A percentile compares a stretch with the other conserved stretches of the same genome.
phyloP scores from a whole-genome alignment of 2,888 invertebrate genomes.

The Eupithecia subumbrata region DNA sequence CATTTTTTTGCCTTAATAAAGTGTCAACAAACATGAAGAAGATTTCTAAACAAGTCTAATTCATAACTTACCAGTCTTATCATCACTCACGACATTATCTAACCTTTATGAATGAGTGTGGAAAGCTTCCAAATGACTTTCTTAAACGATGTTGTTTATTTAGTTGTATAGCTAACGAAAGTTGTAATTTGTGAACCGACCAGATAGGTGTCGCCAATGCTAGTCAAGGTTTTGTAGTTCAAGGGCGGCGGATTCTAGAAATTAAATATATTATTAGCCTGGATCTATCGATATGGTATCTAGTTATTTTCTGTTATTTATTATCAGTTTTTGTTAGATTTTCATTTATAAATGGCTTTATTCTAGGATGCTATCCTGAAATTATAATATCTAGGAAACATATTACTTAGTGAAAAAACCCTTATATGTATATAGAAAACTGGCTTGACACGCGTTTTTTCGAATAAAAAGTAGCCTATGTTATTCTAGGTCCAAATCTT shows the following conservation, averaged over 20 bases:
- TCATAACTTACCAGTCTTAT: background rate
- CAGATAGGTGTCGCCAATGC: background rate
- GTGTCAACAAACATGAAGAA: too few relatives aligned
- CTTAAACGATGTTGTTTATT: conserved; percentile 1
- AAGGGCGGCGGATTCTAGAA: background rate
- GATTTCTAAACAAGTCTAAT: too few relatives aligned
- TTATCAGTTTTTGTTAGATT: too few relatives aligned
- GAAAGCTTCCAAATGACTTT: conserved; percentile 8
- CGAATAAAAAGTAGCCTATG: too few relatives aligned
- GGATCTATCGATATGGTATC: too few relatives aligned
- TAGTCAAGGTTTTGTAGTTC: background rate
- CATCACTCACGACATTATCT: conserved; percentile 15
- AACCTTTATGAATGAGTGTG: conserved; percentile 28
- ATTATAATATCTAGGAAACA: background rate
- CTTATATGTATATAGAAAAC: background rate
- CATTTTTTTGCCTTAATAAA: too few relatives aligned
- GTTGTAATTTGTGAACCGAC: conserved; percentile 3
- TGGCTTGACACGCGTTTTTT: too few relatives aligned
- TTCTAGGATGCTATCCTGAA: background rate
- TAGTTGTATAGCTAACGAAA: conserved; percentile 32
- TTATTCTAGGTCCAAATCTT: too few relatives aligned
- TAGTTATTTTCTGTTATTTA: too few relatives aligned
- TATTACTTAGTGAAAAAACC: background rate
- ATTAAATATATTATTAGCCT: background rate
- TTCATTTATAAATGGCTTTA: too few relatives aligned